Percentiles rank a stretch among this genome's conserved stretches.
Conservation (phyloP, 1,140 invertebrate species). For the Pogonus chalceus region DNA sequence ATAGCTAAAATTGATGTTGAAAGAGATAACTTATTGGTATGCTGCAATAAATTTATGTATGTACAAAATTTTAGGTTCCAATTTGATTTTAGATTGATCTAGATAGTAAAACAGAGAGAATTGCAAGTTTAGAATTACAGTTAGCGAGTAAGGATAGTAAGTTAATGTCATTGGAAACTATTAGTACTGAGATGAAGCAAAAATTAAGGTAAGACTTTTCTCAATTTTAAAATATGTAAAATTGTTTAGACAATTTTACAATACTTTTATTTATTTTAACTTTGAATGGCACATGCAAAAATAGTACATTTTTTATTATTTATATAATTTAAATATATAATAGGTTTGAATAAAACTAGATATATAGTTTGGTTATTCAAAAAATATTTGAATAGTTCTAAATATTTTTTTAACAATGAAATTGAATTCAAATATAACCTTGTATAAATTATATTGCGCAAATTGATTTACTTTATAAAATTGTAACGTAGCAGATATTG, state of each 20-base stretch:
- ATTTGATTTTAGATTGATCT: constrained; percentile 26
- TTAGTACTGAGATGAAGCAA: constrained; percentile 23
- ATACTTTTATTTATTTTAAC: constrained; percentile 9
- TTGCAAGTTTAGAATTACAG: constrained; percentile 26
- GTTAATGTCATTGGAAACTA: constrained; percentile 18
- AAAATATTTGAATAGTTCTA: too few relatives aligned
- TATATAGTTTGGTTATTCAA: neutral
- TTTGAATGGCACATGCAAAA: constrained; percentile 12
- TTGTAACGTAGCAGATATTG: too few relatives aligned
- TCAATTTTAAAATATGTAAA: too few relatives aligned
- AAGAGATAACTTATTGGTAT: constrained; percentile 32
- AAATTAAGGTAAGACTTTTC: constrained; percentile 31
- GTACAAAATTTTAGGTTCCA: neutral
- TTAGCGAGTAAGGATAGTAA: constrained; percentile 20
- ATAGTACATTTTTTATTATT: constrained; percentile 10
- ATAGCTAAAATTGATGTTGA: constrained; percentile 30
- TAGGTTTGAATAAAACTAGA: constrained; percentile 9
- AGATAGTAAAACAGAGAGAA: constrained; percentile 33
- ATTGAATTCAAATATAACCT: too few relatives aligned
- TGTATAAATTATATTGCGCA: too few relatives aligned
- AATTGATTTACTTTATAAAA: too few relatives aligned
- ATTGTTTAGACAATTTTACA: too few relatives aligned
- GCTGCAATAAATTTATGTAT: constrained; percentile 10
- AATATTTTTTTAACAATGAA: too few relatives aligned
- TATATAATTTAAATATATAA: neutral